Base-by-base conservation (phyloP, 2,888 invertebrate species). In the Argyresthia goedartella region DNA sequence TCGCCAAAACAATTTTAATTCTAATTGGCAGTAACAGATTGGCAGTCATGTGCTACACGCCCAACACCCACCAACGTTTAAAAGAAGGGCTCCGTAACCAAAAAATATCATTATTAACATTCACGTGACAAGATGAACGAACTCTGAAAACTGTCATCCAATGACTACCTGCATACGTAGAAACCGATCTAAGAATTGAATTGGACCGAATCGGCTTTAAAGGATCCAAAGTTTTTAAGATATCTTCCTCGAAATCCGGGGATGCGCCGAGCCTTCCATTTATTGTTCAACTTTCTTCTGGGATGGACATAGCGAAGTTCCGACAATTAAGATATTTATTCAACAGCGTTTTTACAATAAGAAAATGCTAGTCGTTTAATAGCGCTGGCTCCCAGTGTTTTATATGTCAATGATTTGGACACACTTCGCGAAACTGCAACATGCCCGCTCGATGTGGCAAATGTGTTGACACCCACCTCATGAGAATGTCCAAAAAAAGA, bases 261-360 rank as follows among this genome's bases (percentile, higher is more conserved):
- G n/a, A 33, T 7, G 35, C 71, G 75, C 69, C 62, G 62, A 64
- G 66, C 66, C 69, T 50, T 2, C 50, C 47, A 2, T 50, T 53
- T 9, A 14, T 55, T 2, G 43, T 55, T 67, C 65, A 64, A 67
- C 66, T 65, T 67, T n/a, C 16, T 64, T 64, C 63, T 60, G 67
- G 65, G 60, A 65, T 52, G 1, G 55, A 57, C 14, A 53, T 56
- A 9, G 13, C 13, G 0, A 57, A 56, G 47, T 57, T 59, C 35
- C 51, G 52, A 8, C 52, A 54, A 35, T 57, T 57, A 8, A 55
- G 45, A 41, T 57, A 56, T 15, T 36, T 58, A 7, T 52, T 35
- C 39, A 52, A 55, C 36, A 57, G 57, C 44, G 58, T 56, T 0
- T 51, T 58, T 15, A 25, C 52, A 4, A 53, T 59, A 1, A 13